phyloP scores from a whole-genome alignment of 2,797 vertebrate genomes.

The Alca torda region DNA sequence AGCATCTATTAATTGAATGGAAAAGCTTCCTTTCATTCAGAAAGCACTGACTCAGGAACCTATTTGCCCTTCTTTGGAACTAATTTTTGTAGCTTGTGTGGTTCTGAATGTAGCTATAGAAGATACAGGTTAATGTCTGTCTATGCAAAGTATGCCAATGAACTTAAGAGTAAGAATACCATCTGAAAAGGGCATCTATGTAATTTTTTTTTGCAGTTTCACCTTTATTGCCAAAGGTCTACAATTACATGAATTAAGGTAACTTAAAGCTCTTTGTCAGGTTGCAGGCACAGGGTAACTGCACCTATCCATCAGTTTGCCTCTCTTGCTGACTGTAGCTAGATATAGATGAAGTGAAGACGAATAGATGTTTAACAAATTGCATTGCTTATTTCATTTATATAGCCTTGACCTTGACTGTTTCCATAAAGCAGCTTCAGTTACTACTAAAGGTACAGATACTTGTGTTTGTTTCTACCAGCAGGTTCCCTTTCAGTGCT shows the following conservation, averaged over 20 bases:
- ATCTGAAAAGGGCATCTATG: not conserved
- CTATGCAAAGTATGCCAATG: not conserved
- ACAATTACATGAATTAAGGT: not conserved
- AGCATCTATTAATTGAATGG: not conserved
- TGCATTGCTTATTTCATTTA: not conserved
- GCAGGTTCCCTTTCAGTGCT: not conserved
- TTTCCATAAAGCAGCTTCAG: not conserved
- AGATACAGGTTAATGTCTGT: not conserved
- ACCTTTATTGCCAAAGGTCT: not conserved
- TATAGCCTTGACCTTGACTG: not conserved
- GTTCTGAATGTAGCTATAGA: not conserved
- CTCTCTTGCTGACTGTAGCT: not conserved
- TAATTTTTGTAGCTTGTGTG: not conserved
- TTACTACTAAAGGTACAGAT: not conserved
- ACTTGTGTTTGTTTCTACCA: not conserved
- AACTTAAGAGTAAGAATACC: not conserved
- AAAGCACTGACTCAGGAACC: not conserved
- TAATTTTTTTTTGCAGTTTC: not conserved
- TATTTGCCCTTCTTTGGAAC: not conserved
- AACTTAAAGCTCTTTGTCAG: not conserved
- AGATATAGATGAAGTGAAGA: not conserved
- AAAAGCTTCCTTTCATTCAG: not conserved
- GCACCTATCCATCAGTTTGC: not conserved
- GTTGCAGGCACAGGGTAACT: not conserved
- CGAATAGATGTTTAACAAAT: not conserved